phyloP scores from a whole-genome alignment of 1,140 invertebrate genomes.

The Macrobrachium rosenbergii region DNA sequence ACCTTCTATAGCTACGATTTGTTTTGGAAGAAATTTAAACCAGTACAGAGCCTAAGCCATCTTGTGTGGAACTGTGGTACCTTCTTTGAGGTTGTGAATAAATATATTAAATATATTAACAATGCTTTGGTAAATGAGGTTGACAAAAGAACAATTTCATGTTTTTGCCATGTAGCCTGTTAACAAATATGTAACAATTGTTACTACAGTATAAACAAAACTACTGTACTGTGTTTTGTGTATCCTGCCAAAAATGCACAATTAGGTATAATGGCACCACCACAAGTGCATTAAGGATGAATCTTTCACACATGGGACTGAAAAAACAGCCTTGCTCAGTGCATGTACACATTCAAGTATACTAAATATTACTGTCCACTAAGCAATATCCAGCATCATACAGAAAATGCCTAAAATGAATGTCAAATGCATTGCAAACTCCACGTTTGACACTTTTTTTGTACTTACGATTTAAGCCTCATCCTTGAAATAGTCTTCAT shows the following conservation, averaged over 20 bases:
- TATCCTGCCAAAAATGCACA: no score
- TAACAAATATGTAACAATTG: constrained; percentile 12
- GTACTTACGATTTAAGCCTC: constrained; percentile 34
- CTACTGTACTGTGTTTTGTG: no score
- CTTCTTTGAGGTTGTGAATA: constrained; percentile 28
- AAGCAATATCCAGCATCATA: not conserved
- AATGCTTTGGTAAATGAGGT: constrained; percentile 51
- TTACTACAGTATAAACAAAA: not conserved
- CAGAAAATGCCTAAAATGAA: not conserved
- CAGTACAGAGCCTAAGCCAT: no score
- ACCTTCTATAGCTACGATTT: no score
- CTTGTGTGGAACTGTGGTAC: not conserved
- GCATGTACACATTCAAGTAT: no score
- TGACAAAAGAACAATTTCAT: not conserved
- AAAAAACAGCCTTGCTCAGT: no score
- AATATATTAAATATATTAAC: constrained; percentile 53
- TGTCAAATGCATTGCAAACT: not conserved
- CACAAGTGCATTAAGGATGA: no score
- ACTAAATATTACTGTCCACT: no score
- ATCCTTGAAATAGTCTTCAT: constrained; percentile 52
- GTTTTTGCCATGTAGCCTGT: not conserved
- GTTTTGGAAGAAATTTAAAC: no score
- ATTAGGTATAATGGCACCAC: no score
- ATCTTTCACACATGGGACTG: no score
- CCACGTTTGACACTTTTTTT: not conserved